A percentile compares a stretch with the other conserved stretches of the same genome.
phyloP scores from a whole-genome alignment of 2,888 invertebrate genomes.

The Elysia crispata region DNA sequence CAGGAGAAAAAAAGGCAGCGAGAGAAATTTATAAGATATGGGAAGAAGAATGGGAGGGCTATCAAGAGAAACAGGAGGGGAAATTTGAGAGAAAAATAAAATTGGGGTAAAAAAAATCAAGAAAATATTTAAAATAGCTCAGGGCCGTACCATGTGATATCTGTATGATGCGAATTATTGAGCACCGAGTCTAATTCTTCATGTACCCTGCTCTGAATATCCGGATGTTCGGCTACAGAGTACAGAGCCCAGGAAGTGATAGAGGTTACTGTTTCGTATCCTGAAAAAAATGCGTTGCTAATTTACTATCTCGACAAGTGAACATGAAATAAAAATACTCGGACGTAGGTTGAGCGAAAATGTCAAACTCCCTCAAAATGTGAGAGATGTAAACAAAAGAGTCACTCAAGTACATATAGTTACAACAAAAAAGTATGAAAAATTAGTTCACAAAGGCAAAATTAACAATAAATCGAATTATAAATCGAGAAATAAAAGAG shows the following conservation, averaged over 20 bases:
- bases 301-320: not conserved
- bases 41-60: too few relatives aligned
- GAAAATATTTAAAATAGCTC: too few relatives aligned
- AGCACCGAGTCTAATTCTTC: slow-evolving; percentile 64
- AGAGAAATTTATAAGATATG: too few relatives aligned
- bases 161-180: slow-evolving; percentile 54
- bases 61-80: too few relatives aligned
- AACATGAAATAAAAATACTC: not conserved
- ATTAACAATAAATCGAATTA: too few relatives aligned
- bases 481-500: too few relatives aligned
- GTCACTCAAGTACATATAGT: not conserved
- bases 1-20: too few relatives aligned
- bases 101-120: too few relatives aligned
- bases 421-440: not conserved
- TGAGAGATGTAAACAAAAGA: not conserved
- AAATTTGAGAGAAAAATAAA: too few relatives aligned
- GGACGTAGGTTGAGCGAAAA: too few relatives aligned
- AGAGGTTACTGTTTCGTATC: slow-evolving; percentile 72
- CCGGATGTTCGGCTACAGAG: slow-evolving; percentile 64
- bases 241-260: slow-evolving; percentile 69
- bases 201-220: slow-evolving; percentile 60
- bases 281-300: slow-evolving; percentile 58
- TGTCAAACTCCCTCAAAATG: not conserved
- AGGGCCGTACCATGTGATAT: slow-evolving; percentile 53
- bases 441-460: not conserved